These are phyloP conservation scores for Mugil cephalus DNA, from an alignment of 2,113 vertebrate genomes.

Conservation along the genomic window DNA sequence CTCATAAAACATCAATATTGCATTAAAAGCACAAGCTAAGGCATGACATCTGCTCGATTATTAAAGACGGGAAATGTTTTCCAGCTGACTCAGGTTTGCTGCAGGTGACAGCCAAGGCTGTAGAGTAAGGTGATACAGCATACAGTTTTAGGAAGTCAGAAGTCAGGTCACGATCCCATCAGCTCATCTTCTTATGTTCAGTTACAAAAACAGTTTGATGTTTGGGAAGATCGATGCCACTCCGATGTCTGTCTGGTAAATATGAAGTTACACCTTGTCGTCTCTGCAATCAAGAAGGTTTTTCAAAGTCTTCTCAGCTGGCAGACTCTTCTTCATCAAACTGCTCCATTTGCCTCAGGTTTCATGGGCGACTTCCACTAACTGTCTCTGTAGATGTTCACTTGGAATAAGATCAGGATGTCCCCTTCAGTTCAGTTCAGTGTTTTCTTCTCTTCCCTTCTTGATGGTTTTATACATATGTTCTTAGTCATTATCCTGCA, in stretches of 20 bases:
- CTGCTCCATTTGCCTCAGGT: neutral
- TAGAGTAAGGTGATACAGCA: neutral
- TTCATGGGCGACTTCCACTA: neutral
- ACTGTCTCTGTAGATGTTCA: constrained; percentile 2
- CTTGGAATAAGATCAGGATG: neutral
- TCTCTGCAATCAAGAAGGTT: neutral
- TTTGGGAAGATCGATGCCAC: too few relatives aligned
- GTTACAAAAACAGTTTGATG: neutral
- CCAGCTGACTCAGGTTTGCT: constrained; percentile 14
- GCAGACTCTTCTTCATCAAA: neutral
- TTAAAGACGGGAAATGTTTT: constrained; percentile 6
- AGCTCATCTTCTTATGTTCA: neutral
- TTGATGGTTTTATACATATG: neutral
- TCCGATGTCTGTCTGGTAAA: too few relatives aligned
- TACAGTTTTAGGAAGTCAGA: too few relatives aligned
- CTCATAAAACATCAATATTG: constrained; percentile 26
- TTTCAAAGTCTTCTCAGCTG: neutral
- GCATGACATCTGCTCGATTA: constrained; percentile 15
- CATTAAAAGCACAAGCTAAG: constrained; percentile 2
- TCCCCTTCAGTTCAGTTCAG: too few relatives aligned
- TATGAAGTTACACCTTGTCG: too few relatives aligned
- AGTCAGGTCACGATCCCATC: too few relatives aligned
- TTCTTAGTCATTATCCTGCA: neutral
- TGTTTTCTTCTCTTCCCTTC: neutral
- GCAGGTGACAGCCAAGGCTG: neutral